phyloP scores from a whole-genome alignment of 1,140 invertebrate species.

The Papilio xuthus region DNA sequence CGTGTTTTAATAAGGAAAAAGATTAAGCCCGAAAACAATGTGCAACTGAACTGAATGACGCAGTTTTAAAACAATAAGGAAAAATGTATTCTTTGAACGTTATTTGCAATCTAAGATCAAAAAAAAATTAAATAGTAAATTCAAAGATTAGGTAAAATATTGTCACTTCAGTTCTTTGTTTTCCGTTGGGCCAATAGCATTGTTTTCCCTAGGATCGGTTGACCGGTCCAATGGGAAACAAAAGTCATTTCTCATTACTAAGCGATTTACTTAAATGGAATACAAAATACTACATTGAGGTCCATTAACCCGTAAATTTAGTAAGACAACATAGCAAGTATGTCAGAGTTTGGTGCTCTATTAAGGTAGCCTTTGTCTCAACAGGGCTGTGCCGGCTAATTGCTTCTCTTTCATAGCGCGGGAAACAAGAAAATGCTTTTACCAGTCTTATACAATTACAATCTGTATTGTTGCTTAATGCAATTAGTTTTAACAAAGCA shows the following conservation, averaged over 20 bases:
- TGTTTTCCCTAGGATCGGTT: no score
- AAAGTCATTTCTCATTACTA: neutral
- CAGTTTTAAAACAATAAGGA: neutral
- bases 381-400: slow-evolving; percentile 8
- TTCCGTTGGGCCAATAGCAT: no score
- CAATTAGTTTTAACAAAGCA: slow-evolving; percentile 22
- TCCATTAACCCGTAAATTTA: slow-evolving; percentile 18
- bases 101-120: neutral
- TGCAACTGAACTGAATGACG: neutral
- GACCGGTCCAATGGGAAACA: no score
- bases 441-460: slow-evolving; percentile 25
- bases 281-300: slow-evolving; percentile 3
- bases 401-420: slow-evolving; percentile 20
- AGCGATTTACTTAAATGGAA: neutral
- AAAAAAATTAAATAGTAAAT: no score
- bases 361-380: slow-evolving; percentile 23
- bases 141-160: no score
- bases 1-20: neutral
- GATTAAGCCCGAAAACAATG: neutral
- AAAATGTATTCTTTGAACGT: no score
- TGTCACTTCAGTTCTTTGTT: no score
- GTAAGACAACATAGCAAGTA: slow-evolving; percentile 22
- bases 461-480: slow-evolving; percentile 16
- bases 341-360: slow-evolving; percentile 21
- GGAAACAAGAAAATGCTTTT: slow-evolving; percentile 24